phyloP scores from a whole-genome alignment of 2,888 invertebrate genomes.

The Pterostichus madidus region DNA sequence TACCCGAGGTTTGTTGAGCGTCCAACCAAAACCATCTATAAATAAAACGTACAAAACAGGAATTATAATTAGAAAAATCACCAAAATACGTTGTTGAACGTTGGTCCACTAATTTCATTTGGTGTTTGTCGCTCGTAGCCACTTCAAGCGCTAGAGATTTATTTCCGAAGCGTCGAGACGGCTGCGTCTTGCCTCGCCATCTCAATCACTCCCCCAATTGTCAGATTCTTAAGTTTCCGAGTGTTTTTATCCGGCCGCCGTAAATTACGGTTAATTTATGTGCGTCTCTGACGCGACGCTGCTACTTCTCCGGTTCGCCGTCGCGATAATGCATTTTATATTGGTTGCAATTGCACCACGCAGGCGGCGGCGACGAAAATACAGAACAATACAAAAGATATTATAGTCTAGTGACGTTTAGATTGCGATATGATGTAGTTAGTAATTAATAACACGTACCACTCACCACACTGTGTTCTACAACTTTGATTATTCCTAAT shows the following conservation, averaged over 20 bases:
- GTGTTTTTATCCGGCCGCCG: slow-evolving; percentile 67
- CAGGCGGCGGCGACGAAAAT: slow-evolving; percentile 29
- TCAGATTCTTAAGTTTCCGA: slow-evolving; percentile 70
- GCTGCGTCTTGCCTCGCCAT: slow-evolving; percentile 69
- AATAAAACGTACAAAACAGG: not conserved
- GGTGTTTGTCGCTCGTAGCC: slow-evolving; percentile 53
- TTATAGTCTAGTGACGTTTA: slow-evolving; percentile 18
- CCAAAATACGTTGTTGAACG: slow-evolving; percentile 32
- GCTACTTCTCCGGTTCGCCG: not conserved
- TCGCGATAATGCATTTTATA: slow-evolving; percentile 63
- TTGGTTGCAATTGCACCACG: slow-evolving; percentile 59
- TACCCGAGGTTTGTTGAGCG: not conserved
- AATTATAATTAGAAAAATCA: slow-evolving; percentile 55
- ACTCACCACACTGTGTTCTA: not conserved
- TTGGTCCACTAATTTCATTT: slow-evolving; percentile 58
- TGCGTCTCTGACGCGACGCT: slow-evolving; percentile 54
- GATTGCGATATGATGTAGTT: not conserved
- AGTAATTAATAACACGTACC: not conserved
- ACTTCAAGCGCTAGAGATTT: slow-evolving; percentile 51
- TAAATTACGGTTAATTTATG: slow-evolving; percentile 69
- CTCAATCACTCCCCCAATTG: slow-evolving; percentile 71
- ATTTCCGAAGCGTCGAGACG: slow-evolving; percentile 68
- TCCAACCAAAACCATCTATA: not conserved
- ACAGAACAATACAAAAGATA: slow-evolving; percentile 21
- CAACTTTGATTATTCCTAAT: not conserved